phyloP scores from a whole-genome alignment of 2,797 vertebrate genomes.

The Poecilia wingei region DNA sequence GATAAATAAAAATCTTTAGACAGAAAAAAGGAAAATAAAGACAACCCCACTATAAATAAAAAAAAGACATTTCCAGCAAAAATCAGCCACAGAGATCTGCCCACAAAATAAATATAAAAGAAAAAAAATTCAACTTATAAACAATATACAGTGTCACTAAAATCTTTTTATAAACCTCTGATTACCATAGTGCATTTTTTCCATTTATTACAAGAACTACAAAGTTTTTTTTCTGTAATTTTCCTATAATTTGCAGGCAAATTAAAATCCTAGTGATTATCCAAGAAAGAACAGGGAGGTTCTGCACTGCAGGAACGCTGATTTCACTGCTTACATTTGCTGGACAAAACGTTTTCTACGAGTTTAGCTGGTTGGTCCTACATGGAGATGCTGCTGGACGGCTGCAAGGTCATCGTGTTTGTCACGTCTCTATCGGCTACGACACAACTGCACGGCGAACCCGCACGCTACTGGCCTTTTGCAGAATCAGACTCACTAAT shows the following conservation, averaged over 20 bases:
- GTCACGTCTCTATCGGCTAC: conserved; percentile 26
- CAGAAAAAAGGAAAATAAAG: conserved; percentile 13
- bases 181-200: conserved; percentile 74
- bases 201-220: conserved; percentile 59
- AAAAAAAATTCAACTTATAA: conserved; percentile 56
- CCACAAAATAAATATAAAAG: conserved; percentile 84
- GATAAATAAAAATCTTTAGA: conserved; percentile 67
- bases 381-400: conserved; percentile 16
- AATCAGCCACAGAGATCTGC: conserved; percentile 77
- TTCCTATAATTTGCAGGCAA: conserved; percentile 56
- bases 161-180: conserved; percentile 66
- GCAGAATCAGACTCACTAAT: neutral
- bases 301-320: neutral
- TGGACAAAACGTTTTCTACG: neutral
- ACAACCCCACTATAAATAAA: conserved; percentile 70
- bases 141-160: conserved; percentile 81
- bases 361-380: neutral
- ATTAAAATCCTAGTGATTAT: conserved; percentile 45
- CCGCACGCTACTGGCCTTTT: conserved; percentile 47
- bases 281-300: conserved; percentile 25
- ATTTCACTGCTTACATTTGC: conserved; percentile 13
- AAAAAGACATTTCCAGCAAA: conserved; percentile 72
- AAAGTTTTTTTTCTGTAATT: conserved; percentile 10
- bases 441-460: conserved; percentile 11
- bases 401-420: neutral